Evolutionary conservation across 1,140 invertebrate genomes (phyloP).

Genomic region (Neodiprion fabricii): DNA sequence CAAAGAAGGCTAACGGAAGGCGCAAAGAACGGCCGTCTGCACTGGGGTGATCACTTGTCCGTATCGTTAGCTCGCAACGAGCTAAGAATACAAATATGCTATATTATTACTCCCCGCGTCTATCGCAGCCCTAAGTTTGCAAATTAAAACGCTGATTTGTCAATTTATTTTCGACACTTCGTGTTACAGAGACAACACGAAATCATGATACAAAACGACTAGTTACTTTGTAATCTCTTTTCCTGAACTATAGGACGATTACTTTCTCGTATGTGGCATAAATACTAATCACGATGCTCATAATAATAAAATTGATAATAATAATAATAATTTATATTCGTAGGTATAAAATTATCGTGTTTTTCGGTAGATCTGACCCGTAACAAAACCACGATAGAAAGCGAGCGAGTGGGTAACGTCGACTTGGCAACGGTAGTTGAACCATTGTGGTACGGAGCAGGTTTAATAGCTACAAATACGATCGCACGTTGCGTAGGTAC

Average conservation of each 20-base stretch:
- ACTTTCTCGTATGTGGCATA: not conserved
- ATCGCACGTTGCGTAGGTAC: not conserved
- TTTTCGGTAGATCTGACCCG: not conserved
- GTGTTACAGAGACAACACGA: not conserved
- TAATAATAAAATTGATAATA: no score
- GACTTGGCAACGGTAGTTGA: conserved; percentile 1
- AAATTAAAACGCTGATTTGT: not conserved
- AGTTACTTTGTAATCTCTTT: not conserved
- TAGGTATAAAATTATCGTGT: not conserved
- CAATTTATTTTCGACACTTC: not conserved
- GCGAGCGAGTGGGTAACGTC: not conserved
- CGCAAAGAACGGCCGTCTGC: not conserved
- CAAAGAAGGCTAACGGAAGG: not conserved
- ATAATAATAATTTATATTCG: no score
- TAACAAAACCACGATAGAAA: conserved; percentile 6
- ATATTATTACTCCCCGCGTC: not conserved
- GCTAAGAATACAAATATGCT: not conserved
- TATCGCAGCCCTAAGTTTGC: not conserved
- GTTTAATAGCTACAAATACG: not conserved
- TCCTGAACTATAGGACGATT: not conserved
- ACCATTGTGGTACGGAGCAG: not conserved
- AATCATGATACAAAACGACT: no score
- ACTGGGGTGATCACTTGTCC: conserved; percentile 5
- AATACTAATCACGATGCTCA: no score
- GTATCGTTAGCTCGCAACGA: not conserved